Evolutionary conservation across 2,113 vertebrate genomes (phyloP), one percentile per base, ranked within the genome.

Genomic region (Cebidichthys violaceus): DNA sequence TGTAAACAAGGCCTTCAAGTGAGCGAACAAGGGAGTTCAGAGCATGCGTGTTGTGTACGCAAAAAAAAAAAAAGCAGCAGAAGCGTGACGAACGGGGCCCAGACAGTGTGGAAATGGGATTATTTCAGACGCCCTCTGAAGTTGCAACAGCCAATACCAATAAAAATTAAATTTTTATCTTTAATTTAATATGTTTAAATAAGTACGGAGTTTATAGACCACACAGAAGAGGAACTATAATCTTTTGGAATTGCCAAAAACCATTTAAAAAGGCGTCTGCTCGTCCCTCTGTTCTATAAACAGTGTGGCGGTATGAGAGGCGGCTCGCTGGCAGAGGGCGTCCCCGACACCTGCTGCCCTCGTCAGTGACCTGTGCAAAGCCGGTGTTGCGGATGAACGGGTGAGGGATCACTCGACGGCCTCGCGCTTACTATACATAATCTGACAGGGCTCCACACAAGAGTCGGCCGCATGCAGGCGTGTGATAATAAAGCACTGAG

Each of bases 241-340:
- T 43, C 61, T 76, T 76, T 29, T 77, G n/a, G 24, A 57, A 18
- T 14, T 18, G 17, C 50, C 3, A 9, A 27, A 22, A 29, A 37
- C 18, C 18, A n/a, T 5, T 11, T 33, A 2, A 39, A 69, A 74
- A 33, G 39, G 57, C 5, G 9, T 59, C 27, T 11, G 47, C 0
- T 43, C 20, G 15, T 54, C 54, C 18, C 62, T 70, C 60, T 79
- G 81, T 64, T 79, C 84, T 85, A 84, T 33, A 80, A 82, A 81
- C 54, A 70, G 79, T 6, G 0, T 4, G 35, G 52, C 17, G 54
- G 52, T 33, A 86, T 81, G 74, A 52, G 14, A 20, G 27, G 60
- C 72, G 81, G 57, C 68, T 52, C 20, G 1, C n/a, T 13, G 17
- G 24, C 55, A 47, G 77, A 70, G 70, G 61, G 37, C 52, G 10